phyloP scores from a whole-genome alignment of 1,140 invertebrate genomes.

The Calycopis cecrops region DNA sequence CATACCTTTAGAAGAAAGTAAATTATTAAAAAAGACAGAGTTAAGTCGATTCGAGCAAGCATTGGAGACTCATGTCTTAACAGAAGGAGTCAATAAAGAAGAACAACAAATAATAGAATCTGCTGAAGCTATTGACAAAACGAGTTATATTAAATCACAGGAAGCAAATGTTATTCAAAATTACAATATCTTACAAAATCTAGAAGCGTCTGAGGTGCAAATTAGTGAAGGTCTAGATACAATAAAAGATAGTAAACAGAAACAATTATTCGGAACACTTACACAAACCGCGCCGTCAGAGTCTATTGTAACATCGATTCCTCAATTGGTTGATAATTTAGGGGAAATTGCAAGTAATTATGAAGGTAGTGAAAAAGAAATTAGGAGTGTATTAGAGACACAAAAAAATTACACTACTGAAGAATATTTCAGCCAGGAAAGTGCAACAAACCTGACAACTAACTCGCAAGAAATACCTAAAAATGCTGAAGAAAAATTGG shows the following conservation, averaged over 20 bases:
- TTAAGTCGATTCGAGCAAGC: constrained; percentile 30
- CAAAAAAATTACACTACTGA: constrained; percentile 35
- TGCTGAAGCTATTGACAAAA: constrained; percentile 6
- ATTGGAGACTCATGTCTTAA: constrained; percentile 27
- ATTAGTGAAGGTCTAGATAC: constrained; percentile 27
- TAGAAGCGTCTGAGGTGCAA: constrained; percentile 26
- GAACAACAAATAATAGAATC: constrained; percentile 40
- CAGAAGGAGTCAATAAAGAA: constrained; percentile 35
- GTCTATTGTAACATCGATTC: constrained; percentile 29
- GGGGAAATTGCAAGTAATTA: constrained; percentile 7
- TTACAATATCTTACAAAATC: constrained; percentile 19
- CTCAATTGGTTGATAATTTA: constrained; percentile 40
- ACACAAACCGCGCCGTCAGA: constrained; percentile 27
- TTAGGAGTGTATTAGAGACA: constrained; percentile 26
- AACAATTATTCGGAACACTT: constrained; percentile 31
- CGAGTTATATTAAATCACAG: constrained; percentile 12
- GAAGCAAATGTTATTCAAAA: constrained; percentile 18
- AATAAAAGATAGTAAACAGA: constrained; percentile 26
- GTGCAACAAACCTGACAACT: constrained; percentile 24
- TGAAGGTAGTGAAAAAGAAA: neutral
- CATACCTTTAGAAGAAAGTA: constrained; percentile 43
- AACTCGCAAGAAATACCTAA: constrained; percentile 25
- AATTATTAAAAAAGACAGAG: constrained; percentile 20
- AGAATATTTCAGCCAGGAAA: constrained; percentile 28
- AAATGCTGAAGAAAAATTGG: constrained; percentile 36